phyloP scores from a whole-genome alignment of 2,113 vertebrate genomes.

The Cyanoramphus novaezelandiae region DNA sequence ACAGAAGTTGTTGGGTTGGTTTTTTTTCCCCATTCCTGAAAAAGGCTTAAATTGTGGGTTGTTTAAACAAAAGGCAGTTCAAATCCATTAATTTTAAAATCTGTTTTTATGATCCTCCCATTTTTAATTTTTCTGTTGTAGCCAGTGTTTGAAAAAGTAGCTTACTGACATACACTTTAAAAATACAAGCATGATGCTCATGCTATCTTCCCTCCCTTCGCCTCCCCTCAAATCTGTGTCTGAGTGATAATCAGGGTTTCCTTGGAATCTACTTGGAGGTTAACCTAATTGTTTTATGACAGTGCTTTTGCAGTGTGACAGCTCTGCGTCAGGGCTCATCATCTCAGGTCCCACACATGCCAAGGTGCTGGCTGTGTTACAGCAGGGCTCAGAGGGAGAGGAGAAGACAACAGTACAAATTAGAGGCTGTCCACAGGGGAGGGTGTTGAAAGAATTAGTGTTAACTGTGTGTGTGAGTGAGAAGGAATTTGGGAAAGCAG shows the following conservation, averaged over 20 bases:
- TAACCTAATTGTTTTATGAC: neutral
- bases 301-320: neutral
- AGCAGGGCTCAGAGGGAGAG: neutral
- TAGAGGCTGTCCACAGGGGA: neutral
- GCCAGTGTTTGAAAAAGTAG: neutral
- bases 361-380: neutral
- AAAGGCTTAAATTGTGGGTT: neutral
- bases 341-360: neutral
- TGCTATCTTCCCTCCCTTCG: accelerated
- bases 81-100: neutral
- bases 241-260: neutral
- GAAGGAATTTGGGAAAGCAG: neutral
- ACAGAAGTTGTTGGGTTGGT: neutral
- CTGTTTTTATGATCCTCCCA: neutral
- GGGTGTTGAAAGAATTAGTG: neutral
- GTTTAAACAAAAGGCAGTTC: neutral
- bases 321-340: neutral
- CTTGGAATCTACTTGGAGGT: neutral
- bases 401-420: neutral
- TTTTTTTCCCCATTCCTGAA: neutral
- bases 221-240: neutral
- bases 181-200: neutral
- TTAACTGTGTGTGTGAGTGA: neutral
- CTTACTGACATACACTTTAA: neutral
- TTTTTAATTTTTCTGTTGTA: neutral